Conservation (phyloP, 2,888 invertebrate genomes). For the Rotaria sp. region DNA sequence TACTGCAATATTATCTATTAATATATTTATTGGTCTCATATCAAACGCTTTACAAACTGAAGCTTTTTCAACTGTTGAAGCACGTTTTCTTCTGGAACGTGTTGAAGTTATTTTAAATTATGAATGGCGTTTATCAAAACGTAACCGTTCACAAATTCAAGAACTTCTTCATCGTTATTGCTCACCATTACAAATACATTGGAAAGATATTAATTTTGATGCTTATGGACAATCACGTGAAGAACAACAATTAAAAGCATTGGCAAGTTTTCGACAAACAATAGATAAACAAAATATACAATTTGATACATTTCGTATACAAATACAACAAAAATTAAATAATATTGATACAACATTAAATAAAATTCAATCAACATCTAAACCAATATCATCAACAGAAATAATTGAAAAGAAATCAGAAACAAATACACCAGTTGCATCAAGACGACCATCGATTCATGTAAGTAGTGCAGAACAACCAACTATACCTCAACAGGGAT, state of each 20-base stretch:
- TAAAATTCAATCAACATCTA: background rate
- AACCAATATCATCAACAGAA: background rate
- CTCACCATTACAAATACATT: background rate
- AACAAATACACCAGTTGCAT: background rate
- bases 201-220: constrained; percentile 28
- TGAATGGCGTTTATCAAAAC: constrained; percentile 29
- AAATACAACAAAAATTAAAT: constrained; percentile 24
- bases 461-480: no score
- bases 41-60: constrained; percentile 27
- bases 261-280: background rate
- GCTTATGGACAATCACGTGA: constrained; percentile 19
- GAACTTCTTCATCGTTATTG: constrained; percentile 8
- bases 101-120: background rate
- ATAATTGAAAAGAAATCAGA: background rate
- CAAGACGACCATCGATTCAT: background rate
- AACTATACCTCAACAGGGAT: background rate
- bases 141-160: constrained; percentile 1
- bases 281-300: constrained; percentile 3
- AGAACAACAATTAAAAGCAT: constrained; percentile 13
- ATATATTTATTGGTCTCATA: constrained; percentile 23
- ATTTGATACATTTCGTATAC: constrained; percentile 10
- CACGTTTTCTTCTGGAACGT: constrained; percentile 20
- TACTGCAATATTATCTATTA: constrained; percentile 13
- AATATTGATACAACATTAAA: constrained; percentile 8
- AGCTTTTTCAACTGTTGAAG: constrained; percentile 23